Evolutionary conservation across 2,113 vertebrate genomes (phyloP).

Genomic region (Pachycephala philippinensis): DNA sequence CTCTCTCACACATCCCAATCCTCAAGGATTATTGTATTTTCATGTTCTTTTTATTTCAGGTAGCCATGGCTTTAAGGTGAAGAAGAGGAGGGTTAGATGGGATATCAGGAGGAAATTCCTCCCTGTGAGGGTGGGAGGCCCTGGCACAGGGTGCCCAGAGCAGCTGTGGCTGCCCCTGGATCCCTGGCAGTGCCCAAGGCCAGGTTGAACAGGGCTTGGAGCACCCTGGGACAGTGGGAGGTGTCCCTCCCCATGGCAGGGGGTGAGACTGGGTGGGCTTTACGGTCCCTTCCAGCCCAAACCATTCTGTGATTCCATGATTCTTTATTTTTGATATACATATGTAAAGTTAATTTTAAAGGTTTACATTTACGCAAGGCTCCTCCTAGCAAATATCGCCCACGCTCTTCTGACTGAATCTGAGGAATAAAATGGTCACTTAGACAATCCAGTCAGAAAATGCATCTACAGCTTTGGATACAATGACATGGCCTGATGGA

Average conservation of each 20-base stretch:
- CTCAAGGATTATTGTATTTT: background rate
- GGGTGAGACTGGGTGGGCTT: background rate
- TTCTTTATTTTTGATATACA: background rate
- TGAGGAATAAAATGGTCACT: background rate
- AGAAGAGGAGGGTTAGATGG: background rate
- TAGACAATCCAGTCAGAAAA: background rate
- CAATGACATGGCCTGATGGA: background rate
- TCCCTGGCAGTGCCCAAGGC: background rate
- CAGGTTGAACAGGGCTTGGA: accelerated
- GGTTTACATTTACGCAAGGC: background rate
- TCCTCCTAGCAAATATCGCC: background rate
- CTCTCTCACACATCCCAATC: background rate
- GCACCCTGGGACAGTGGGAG: accelerated
- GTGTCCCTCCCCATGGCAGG: background rate
- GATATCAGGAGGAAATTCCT: background rate
- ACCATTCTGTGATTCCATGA: background rate
- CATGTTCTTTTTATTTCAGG: background rate
- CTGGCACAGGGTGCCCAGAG: background rate
- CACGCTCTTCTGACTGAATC: background rate
- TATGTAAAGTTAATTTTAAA: background rate
- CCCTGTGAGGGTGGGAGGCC: background rate
- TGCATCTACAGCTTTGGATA: background rate
- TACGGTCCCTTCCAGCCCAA: background rate
- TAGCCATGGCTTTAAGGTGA: background rate
- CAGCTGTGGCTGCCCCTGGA: background rate